phyloP scores from a whole-genome alignment of 1,140 invertebrate species.

The Solenopsis invicta region DNA sequence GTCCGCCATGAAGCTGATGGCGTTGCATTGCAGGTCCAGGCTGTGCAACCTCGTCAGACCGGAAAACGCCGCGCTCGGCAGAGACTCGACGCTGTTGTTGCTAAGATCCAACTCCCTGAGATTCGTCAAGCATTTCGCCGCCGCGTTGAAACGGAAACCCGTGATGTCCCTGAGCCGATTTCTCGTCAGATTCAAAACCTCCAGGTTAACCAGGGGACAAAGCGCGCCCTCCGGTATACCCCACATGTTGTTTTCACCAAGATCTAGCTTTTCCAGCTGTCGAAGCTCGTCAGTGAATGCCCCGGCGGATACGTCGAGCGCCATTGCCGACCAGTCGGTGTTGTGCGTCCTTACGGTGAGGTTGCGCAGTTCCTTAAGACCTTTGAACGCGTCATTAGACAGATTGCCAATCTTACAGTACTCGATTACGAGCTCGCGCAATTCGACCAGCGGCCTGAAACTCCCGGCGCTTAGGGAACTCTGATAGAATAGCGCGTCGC shows the following conservation, averaged over 20 bases:
- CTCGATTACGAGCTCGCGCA: slow-evolving; percentile 94
- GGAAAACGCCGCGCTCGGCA: slow-evolving; percentile 92
- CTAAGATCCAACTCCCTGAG: slow-evolving; percentile 93
- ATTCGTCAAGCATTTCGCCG: slow-evolving; percentile 90
- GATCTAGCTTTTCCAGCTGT: slow-evolving; percentile 92
- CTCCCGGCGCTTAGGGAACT: slow-evolving; percentile 94
- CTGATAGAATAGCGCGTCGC: slow-evolving; percentile 94
- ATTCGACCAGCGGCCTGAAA: slow-evolving; percentile 93
- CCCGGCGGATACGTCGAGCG: slow-evolving; percentile 91
- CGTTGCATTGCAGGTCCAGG: slow-evolving; percentile 89
- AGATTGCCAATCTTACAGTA: slow-evolving; percentile 96
- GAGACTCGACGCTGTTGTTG: slow-evolving; percentile 93
- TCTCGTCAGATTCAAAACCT: slow-evolving; percentile 93
- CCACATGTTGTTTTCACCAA: slow-evolving; percentile 96
- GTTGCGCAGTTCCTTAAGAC: slow-evolving; percentile 93
- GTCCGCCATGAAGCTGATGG: slow-evolving; percentile 92
- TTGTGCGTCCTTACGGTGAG: slow-evolving; percentile 96
- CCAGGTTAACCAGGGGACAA: slow-evolving; percentile 92
- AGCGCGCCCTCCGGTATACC: slow-evolving; percentile 93
- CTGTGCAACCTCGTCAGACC: slow-evolving; percentile 89
- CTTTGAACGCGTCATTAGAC: slow-evolving; percentile 94
- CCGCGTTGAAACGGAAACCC: slow-evolving; percentile 91
- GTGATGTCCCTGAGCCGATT: slow-evolving; percentile 93
- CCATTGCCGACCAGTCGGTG: slow-evolving; percentile 95
- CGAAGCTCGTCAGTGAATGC: slow-evolving; percentile 92